Base-by-base conservation (phyloP, 2,113 vertebrate species). In the Brienomyrus brachyistius region DNA sequence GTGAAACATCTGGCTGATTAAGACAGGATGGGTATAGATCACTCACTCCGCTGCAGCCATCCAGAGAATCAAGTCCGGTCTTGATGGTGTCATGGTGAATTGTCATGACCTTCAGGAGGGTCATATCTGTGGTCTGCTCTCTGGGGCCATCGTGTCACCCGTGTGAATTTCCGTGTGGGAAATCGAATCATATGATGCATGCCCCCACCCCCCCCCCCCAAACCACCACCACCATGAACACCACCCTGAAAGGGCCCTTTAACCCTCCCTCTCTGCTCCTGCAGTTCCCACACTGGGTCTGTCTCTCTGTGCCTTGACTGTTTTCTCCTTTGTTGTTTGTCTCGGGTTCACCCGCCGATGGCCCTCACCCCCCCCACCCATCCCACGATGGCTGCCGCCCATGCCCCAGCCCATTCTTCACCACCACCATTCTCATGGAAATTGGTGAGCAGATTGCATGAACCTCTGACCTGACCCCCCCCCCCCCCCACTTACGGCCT, bases 371-470 rank as follows among this genome's bases (percentile, higher is more conserved):
- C 31, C 31, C 31, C 19, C 50, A 45, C 70, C 74, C 43, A 17
- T 35, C 87, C 89, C 35, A 35, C 7, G 56, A 62, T 90, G 35
- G 51, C 89, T 86, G 48, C 70, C 21, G 50, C 27, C 17, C 86
- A 8, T 4, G 17, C 43, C 45, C 80, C 40, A 77, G 19, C 15
- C 74, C 56, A 23, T 89, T 74, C 77, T 47, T 62, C 80, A 87
- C 54, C 59, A 11, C 59, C 90, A 89, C 86, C 86, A 94, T 95
- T 95, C 93, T 94, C 92, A 95, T 95, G 94, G 94, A 95, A 94
- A 95, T 95, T 90, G 92, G 90, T 89, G 90, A 91, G 91, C 90
- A 92, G 93, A 92, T 92, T 92, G 92, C 93, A 92, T 92, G 91
- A 93, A 94, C 95, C 95, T 95, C 92, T 93, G 92, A 94, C 94